These are phyloP conservation scores for Dryoscopus gambensis DNA, from an alignment of 2,113 vertebrate genomes.

Conservation along the genomic window DNA sequence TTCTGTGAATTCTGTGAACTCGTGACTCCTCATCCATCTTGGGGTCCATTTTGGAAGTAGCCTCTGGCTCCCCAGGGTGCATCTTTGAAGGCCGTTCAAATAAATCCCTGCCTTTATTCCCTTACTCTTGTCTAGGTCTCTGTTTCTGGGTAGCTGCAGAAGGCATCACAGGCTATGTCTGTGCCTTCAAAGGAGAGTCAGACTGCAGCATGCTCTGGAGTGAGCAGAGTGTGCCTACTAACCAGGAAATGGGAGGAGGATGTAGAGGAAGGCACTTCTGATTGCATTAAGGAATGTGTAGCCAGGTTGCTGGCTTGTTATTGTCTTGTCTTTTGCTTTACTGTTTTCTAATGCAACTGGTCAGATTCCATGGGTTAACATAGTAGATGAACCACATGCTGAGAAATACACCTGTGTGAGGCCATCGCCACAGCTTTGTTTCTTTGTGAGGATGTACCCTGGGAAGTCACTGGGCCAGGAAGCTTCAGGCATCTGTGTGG, in stretches of 20 bases:
- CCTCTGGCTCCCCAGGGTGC: too few species aligned
- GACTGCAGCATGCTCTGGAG: rapidly evolving
- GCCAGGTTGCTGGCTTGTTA: background rate
- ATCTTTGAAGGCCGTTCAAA: too few species aligned
- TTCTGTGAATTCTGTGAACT: too few species aligned
- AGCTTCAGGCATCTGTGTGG: background rate
- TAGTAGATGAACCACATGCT: background rate
- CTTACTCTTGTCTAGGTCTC: too few species aligned
- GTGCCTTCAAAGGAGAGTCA: background rate
- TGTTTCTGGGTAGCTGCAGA: too few species aligned
- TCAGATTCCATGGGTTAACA: background rate
- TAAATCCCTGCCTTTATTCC: too few species aligned
- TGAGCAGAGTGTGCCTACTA: rapidly evolving
- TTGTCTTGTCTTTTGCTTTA: background rate
- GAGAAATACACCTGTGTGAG: background rate
- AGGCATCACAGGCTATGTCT: background rate
- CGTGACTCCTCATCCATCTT: too few species aligned
- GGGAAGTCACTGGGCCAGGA: background rate
- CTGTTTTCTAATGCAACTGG: background rate
- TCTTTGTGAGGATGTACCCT: background rate
- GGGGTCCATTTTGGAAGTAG: too few species aligned
- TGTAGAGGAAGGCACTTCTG: background rate
- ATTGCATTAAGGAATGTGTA: background rate
- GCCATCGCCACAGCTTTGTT: background rate
- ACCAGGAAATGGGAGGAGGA: background rate